phyloP scores from a whole-genome alignment of 2,113 vertebrate species.

The Martes martes region DNA sequence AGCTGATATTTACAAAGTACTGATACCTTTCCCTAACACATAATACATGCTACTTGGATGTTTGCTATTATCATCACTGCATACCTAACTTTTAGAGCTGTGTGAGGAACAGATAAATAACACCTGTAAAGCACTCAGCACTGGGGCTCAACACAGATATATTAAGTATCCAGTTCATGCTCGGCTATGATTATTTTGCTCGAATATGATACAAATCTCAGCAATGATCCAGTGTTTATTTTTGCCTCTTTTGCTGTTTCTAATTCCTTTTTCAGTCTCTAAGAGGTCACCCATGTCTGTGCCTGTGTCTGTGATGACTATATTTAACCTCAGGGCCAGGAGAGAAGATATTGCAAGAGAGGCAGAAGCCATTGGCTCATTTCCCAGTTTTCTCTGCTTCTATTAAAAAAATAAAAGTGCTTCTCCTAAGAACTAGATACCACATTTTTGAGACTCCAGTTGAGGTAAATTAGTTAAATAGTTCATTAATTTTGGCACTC shows the following conservation, averaged over 20 bases:
- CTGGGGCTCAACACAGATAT: not conserved
- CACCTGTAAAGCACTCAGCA: not conserved
- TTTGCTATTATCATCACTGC: not conserved
- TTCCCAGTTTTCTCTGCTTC: conserved; percentile 49
- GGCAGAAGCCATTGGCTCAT: conserved; percentile 33
- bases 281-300: conserved; percentile 32
- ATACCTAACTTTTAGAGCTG: not conserved
- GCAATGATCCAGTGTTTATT: conserved; percentile 13
- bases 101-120: not conserved
- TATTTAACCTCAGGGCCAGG: conserved; percentile 55
- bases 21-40: not conserved
- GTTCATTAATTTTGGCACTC: conserved; percentile 55
- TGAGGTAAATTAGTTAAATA: conserved; percentile 46
- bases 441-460: conserved; percentile 20
- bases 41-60: not conserved
- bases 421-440: conserved; percentile 34
- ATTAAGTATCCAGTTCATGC: not conserved
- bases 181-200: conserved; percentile 12
- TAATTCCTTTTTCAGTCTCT: conserved; percentile 36
- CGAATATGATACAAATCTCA: conserved; percentile 23
- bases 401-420: conserved; percentile 13
- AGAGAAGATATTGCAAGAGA: conserved; percentile 41
- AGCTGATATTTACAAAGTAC: not conserved
- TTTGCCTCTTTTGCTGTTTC: conserved; percentile 18
- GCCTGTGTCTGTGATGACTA: conserved; percentile 44